Evolutionary conservation across 2,888 invertebrate species (phyloP).

Genomic region (Cosmia trapezina): DNA sequence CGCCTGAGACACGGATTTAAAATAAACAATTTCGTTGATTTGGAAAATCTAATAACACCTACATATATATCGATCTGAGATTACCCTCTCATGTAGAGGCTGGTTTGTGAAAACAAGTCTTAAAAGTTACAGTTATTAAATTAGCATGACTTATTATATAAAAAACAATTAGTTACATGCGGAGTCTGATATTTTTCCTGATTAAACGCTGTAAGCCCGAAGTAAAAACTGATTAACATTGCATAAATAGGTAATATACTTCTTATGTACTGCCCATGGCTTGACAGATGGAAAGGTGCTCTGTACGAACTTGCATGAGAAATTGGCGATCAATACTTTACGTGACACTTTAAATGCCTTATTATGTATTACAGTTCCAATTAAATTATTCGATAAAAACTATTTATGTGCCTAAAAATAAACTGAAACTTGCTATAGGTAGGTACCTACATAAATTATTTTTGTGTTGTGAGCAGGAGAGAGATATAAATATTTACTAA

Average conservation of each 20-base stretch:
- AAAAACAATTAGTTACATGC: conserved; percentile 3
- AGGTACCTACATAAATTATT: neutral
- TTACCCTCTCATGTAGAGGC: neutral
- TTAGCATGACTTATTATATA: conserved; percentile 7
- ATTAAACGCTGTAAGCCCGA: conserved; percentile 21
- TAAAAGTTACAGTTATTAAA: neutral
- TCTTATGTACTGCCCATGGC: conserved; percentile 35
- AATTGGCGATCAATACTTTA: conserved; percentile 47
- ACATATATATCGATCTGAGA: neutral
- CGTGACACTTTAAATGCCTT: conserved; percentile 41
- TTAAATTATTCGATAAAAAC: conserved; percentile 45
- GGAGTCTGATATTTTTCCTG: conserved; percentile 1
- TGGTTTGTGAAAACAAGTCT: conserved; percentile 2
- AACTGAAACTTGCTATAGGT: neutral
- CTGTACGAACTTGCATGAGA: conserved; percentile 36
- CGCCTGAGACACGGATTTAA: neutral
- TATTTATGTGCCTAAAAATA: conserved; percentile 28
- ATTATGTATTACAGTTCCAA: conserved; percentile 23
- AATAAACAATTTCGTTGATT: neutral
- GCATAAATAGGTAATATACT: conserved; percentile 41
- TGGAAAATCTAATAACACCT: neutral
- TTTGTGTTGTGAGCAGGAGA: neutral
- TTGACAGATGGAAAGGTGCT: conserved; percentile 52
- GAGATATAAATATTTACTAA: neutral
- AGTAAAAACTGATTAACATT: conserved; percentile 49